Percentiles rank a stretch among this genome's conserved stretches.
Conservation (phyloP, 2,797 vertebrate genomes). For the Tarsius wallacei region DNA sequence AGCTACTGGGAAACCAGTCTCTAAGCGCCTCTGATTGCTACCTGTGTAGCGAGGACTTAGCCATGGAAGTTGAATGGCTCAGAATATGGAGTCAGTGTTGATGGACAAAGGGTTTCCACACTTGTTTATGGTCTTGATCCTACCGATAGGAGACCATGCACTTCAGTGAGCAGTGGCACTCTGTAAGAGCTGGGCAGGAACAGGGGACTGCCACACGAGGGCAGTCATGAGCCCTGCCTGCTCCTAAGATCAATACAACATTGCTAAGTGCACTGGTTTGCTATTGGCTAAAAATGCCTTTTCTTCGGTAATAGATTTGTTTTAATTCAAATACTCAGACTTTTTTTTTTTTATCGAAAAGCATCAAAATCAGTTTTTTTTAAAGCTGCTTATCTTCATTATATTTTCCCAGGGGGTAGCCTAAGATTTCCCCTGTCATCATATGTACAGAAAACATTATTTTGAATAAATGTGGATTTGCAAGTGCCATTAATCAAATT, state of each 20-base stretch:
- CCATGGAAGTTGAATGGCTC: neutral
- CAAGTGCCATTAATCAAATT: constrained; percentile 76
- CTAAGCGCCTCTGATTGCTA: neutral
- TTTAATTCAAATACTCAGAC: constrained; percentile 39
- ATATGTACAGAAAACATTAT: constrained; percentile 61
- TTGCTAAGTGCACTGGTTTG: neutral
- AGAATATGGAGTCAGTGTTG: neutral
- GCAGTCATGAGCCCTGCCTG: rapidly evolving
- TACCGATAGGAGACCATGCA: neutral
- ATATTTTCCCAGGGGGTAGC: constrained; percentile 46
- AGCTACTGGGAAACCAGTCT: neutral
- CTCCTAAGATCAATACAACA: neutral
- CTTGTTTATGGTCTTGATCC: neutral
- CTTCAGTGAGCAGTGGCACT: neutral
- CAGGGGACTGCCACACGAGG: rapidly evolving
- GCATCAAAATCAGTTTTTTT: constrained; percentile 8
- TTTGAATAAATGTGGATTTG: constrained; percentile 66
- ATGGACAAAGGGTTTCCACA: neutral
- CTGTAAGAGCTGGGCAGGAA: neutral
- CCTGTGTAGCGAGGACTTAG: neutral
- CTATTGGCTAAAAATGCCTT: neutral
- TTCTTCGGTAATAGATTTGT: neutral
- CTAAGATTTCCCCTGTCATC: neutral
- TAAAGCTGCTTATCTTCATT: constrained; percentile 37
- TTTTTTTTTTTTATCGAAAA: constrained; percentile 56